Evolutionary conservation across 2,113 vertebrate species (phyloP).

Genomic region (Heterotilapia buettikoferi): DNA sequence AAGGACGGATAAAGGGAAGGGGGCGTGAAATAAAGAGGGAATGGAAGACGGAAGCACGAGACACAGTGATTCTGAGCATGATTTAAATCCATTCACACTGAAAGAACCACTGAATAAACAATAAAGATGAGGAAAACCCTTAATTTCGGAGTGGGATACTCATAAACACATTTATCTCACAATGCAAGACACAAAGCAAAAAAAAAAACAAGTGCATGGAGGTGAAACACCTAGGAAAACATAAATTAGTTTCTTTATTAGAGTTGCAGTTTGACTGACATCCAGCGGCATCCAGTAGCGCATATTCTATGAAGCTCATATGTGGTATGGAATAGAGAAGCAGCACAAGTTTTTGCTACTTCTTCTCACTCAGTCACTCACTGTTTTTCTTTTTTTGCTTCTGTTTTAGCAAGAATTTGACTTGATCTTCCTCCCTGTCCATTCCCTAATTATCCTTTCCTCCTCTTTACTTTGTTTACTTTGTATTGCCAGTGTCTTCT

Average conservation of each 20-base stretch:
- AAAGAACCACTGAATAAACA: not conserved
- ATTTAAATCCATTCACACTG: not conserved
- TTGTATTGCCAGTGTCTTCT: not conserved
- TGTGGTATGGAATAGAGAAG: not conserved
- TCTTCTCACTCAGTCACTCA: not conserved
- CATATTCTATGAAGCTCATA: not conserved
- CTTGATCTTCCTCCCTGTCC: not conserved
- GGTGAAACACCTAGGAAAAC: not conserved
- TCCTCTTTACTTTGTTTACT: not conserved
- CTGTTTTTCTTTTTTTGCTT: not conserved
- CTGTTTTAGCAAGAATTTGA: not conserved
- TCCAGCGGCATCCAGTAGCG: not conserved
- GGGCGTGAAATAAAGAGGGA: not conserved
- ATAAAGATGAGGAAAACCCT: not conserved
- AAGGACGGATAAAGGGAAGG: not conserved
- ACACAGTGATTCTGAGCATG: not conserved
- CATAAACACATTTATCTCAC: not conserved
- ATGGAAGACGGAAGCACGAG: not conserved
- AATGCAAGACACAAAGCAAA: not conserved
- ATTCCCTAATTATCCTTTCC: not conserved
- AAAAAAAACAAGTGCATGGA: not conserved
- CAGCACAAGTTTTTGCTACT: not conserved
- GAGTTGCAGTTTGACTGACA: not conserved
- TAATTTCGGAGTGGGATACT: not conserved
- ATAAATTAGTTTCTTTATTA: not conserved